Base-by-base conservation (phyloP, 2,113 vertebrate species). In the Lates calcarifer region DNA sequence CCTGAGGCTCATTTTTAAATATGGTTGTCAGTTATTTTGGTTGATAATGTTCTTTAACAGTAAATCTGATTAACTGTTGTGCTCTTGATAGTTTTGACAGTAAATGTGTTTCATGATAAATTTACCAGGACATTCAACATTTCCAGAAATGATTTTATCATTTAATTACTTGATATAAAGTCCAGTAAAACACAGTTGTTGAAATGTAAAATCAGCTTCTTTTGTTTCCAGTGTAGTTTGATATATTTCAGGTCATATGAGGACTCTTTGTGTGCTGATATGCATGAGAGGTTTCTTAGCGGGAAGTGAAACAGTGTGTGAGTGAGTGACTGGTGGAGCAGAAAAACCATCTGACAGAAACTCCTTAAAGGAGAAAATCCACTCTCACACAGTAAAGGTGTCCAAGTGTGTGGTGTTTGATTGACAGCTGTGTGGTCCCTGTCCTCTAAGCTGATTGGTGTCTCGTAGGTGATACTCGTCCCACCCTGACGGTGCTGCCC, bases 221-320 rank as follows among this genome's bases (percentile, higher is more conserved):
- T 10, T 22, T 37, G 6, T 37, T 28, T 57, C 2, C 15, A 26
- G 14, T 51, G 11, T 22, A 49, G 41, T 69, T 39, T 39, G 17
- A 57, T 9, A 14, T 63, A 5, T 76, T 55, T 76, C 12, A 43
- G 47, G 4, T 66, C 62, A 22, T 28, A 6, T 39, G 39, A 61
- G 4, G 61, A 41, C 5, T 24, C 2, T 55, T 2, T 69, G 5
- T 47, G 70, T 61, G 56, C 70, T 47, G 70, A 73, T 14, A 3
- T 58, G 47, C 66, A 69, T 60, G 37, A 73, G 56, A 45, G 39
- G 24, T 11, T 60, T 73, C 43, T 67, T 49, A 47, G n/a, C 22
- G 43, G 43, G 64, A 67, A 74, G 71, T 74, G 57, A 74, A 62
- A 74, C 39, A 47, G 49, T 61, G 39, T 74, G 72, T 74, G 72